phyloP scores from a whole-genome alignment of 1,140 invertebrate genomes.

The Pantala flavescens region DNA sequence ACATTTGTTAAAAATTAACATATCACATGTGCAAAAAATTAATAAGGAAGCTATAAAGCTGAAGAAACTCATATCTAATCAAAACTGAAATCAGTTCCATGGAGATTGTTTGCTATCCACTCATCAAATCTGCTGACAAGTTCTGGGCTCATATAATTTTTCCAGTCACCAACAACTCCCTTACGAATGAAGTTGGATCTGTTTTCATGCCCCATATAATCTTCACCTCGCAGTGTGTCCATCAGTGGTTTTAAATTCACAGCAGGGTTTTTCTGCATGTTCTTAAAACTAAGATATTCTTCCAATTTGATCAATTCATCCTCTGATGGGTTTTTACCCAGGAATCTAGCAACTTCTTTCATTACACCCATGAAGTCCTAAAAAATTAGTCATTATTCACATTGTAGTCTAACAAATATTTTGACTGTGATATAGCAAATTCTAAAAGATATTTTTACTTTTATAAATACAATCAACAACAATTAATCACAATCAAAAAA shows the following conservation, averaged over 20 bases:
- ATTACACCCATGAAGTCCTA: neutral
- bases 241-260: slow-evolving; percentile 58
- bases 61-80: slow-evolving; percentile 27
- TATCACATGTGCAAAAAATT: no score
- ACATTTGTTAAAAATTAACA: no score
- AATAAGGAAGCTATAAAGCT: no score
- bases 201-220: slow-evolving; percentile 23
- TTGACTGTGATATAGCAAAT: no score
- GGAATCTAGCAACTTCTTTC: slow-evolving; percentile 46
- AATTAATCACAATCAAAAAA: no score
- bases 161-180: slow-evolving; percentile 75
- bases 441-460: no score
- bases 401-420: no score
- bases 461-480: no score
- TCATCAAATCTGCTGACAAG: slow-evolving; percentile 58
- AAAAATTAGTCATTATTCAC: no score
- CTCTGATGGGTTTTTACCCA: slow-evolving; percentile 53
- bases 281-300: slow-evolving; percentile 54
- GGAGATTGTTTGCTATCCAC: slow-evolving; percentile 57
- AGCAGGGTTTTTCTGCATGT: slow-evolving; percentile 64
- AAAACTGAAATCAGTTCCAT: slow-evolving; percentile 51
- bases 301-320: slow-evolving; percentile 53
- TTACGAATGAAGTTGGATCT: slow-evolving; percentile 62
- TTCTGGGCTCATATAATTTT: slow-evolving; percentile 64
- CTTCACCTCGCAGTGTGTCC: slow-evolving; percentile 37